Percentiles rank a stretch among this genome's conserved stretches.
Conservation (phyloP, 2,888 invertebrate genomes). For the Epirrita christyi region DNA sequence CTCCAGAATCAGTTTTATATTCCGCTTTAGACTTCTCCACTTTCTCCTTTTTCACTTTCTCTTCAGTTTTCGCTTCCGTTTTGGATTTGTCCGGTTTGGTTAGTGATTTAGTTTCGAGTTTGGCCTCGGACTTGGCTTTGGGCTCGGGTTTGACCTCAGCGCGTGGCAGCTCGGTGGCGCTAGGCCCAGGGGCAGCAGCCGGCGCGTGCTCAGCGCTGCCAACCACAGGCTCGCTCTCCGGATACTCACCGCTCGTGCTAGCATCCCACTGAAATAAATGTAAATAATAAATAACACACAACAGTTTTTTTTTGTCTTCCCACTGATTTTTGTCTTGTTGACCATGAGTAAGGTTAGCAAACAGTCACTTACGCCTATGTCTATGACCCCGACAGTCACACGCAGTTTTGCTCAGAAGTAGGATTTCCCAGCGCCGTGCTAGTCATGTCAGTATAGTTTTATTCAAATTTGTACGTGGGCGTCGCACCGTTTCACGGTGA, state of each 20-base stretch:
- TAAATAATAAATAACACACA: too few species aligned
- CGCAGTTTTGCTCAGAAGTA: too few species aligned
- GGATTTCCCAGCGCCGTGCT: too few species aligned
- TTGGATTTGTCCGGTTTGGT: slow-evolving; percentile 29
- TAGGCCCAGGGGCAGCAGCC: slow-evolving; percentile 33
- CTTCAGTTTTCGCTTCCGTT: slow-evolving; percentile 31
- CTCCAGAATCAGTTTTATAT: slow-evolving; percentile 47
- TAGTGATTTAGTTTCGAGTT: slow-evolving; percentile 42
- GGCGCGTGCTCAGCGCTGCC: slow-evolving; percentile 37
- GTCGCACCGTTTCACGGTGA: too few species aligned
- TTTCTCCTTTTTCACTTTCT: slow-evolving; percentile 23
- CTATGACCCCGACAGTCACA: too few species aligned
- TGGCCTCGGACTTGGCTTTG: slow-evolving; percentile 41
- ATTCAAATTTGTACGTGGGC: too few species aligned
- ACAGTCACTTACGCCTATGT: too few species aligned
- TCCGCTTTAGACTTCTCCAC: slow-evolving; percentile 37
- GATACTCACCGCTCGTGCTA: slow-evolving; percentile 54
- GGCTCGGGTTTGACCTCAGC: slow-evolving; percentile 46
- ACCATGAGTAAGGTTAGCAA: too few species aligned
- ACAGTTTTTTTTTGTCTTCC: too few species aligned
- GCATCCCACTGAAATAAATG: slow-evolving; percentile 69
- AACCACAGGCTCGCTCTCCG: slow-evolving; percentile 39
- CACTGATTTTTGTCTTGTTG: too few species aligned
- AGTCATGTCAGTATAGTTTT: too few species aligned
- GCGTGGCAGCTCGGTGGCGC: slow-evolving; percentile 36